Evolutionary conservation across 1,140 invertebrate genomes (phyloP), one percentile per base, ranked within the genome.

Genomic region (Brachionus paranguensis): DNA sequence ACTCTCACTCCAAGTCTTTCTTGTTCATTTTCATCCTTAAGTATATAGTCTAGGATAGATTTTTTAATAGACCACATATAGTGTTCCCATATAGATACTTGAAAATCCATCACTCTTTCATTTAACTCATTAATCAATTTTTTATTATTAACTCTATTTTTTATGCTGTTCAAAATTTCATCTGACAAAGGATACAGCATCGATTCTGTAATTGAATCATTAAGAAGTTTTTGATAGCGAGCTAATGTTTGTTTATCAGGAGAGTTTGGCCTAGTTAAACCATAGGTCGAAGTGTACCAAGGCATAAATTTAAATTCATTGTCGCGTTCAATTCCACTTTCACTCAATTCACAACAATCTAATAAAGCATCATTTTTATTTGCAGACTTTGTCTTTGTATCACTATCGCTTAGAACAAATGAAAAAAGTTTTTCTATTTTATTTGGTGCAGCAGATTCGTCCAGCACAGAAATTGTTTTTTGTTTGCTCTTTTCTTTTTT

Each of bases 1-100:
- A 90, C 91, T 55, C 90, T 86, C 47, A 94, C 92, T 53, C 89
- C 88, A 6, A 95, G 88, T 74, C 93, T 89, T 60, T 88, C 87
- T 85, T 91, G 89, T 89, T 95, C 93, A 10, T 85, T 85, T 0
- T 90, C 89, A 88, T 94, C 93, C 86, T 92, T 90, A n/a, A 95
- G 86, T 50, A 94, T 91, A 86, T 93, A 94, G 84, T 92, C 89
- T 5, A 94, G 88, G 55, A 93, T 91, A n/a, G 91, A 89, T 85
- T 89, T 91, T 84, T 92, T 91, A 87, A 93, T 89, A 84, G 92
- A 91, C 84, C 89, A 87, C 10, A 91, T 88, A 86, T 93, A 94
- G 85, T 91, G 91, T 1, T 91, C 86, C 37, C 90, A 87, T 7
- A 94, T 91, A 86, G 94, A 93, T 24, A 1, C 8, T 50, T 76